Base-by-base conservation (phyloP, 2,113 vertebrate species). In the Rhizomys pruinosus region DNA sequence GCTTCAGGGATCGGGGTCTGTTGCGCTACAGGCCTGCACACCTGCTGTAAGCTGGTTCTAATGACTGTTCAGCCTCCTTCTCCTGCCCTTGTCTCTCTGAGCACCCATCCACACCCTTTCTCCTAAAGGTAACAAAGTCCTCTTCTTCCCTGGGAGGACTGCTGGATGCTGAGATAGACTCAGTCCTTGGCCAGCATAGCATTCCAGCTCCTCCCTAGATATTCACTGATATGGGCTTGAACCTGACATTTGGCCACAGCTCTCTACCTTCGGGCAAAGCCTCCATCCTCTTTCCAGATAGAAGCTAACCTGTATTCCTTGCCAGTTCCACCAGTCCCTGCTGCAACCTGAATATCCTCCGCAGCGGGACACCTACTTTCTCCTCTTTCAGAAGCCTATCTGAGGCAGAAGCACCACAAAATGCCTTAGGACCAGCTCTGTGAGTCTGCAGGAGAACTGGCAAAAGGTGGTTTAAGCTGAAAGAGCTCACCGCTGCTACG, bases 151-250 rank as follows among this genome's bases (percentile, higher is more conserved):
- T 10, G 10, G 39, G 66, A 84, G 74, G 55, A 5, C 91, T 59
- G 7, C 72, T 37, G 4, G 15, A 12, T 19, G 5, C 72, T 22
- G 11, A 47, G 37, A 3, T 10, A 1, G 59, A 23, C 13, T n/a
- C 34, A 20, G 71, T 15, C 7, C 64, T 37, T 55, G 5, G 20
- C 57, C 4, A 9, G 4, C 47, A 2, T 29, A 0, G 0, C 69
- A 73, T 64, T 59, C 79, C 39, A n/a, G 64, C 5, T 22, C 52
- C 32, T 1, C 64, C 44, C 64, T 55, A 44, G 0, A 39, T 39
- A 5, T 55, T 80, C 57, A 32, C 34, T 19, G 25, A 32, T 2
- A 17, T 2, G 0, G 32, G 27, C 27, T 39, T 32, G 29, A 78
- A 34, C 52, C 39, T 63, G n/a, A n/a, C n/a, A n/a, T n/a, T n/a